Conservation (phyloP, 2,888 invertebrate species). For the Coremacera marginata region DNA sequence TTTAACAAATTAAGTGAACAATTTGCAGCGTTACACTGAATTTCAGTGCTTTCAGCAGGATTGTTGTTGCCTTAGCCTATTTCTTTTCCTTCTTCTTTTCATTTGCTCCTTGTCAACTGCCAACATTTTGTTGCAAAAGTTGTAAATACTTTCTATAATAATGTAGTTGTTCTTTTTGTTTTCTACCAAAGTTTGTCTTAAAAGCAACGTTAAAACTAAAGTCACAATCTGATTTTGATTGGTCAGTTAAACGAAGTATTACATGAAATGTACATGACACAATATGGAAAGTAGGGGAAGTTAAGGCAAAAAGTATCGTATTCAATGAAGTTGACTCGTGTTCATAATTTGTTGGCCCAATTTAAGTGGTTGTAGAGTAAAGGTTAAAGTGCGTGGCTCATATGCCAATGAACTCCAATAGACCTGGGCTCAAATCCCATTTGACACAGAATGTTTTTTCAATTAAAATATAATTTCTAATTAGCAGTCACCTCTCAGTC, state of each 20-base stretch:
- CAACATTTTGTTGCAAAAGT: not conserved
- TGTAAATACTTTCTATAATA: not conserved
- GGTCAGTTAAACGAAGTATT: no score
- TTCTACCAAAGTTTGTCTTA: not conserved
- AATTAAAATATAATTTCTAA: no score
- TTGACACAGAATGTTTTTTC: no score
- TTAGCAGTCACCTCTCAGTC: no score
- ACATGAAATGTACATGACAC: not conserved
- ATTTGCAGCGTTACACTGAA: constrained; percentile 4
- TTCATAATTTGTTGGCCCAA: constrained; percentile 1
- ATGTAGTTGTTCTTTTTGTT: not conserved
- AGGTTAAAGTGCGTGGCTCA: no score
- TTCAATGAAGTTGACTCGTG: constrained; percentile 11
- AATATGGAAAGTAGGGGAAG: not conserved
- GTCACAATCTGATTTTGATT: no score
- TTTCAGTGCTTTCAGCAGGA: not conserved
- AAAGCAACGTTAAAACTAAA: no score
- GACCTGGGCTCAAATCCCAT: no score
- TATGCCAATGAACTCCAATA: no score
- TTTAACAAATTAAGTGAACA: not conserved
- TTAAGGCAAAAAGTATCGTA: not conserved
- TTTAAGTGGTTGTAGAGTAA: not conserved
- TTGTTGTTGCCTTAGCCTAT: not conserved
- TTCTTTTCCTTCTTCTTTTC: not conserved
- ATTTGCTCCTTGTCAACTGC: not conserved